Evolutionary conservation across 2,797 vertebrate genomes (phyloP).

Genomic region (Tarsius wallacei): DNA sequence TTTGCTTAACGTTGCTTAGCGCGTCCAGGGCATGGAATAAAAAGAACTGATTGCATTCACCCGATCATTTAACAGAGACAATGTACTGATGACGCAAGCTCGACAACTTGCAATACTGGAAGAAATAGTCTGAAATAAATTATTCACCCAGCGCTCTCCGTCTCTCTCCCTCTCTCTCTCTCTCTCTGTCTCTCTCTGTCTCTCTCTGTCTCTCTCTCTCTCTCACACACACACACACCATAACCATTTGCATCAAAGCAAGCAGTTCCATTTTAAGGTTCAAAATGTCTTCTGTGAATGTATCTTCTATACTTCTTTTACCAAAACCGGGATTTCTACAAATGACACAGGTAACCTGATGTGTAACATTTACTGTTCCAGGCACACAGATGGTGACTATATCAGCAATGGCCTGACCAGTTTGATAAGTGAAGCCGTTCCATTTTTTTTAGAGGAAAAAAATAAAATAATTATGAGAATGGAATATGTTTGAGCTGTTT

Average conservation of each 20-base stretch:
- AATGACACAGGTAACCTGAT: neutral
- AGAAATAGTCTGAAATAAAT: neutral
- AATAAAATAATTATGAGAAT: neutral
- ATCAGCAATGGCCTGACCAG: neutral
- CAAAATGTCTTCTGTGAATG: constrained; percentile 75
- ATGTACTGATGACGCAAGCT: neutral
- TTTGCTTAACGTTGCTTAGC: neutral
- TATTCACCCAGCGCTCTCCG: neutral
- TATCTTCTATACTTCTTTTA: constrained; percentile 16
- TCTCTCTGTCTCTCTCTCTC: neutral
- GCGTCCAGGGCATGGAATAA: neutral
- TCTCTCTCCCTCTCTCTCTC: neutral
- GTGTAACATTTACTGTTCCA: neutral
- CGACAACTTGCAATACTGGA: neutral
- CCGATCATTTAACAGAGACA: neutral
- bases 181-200: neutral
- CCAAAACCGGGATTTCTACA: constrained; percentile 48
- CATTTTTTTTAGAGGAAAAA: constrained; percentile 16
- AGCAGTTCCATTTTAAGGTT: constrained; percentile 73
- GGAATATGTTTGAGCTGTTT: constrained; percentile 19
- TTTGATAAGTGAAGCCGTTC: constrained; percentile 2
- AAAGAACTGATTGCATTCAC: neutral
- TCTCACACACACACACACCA: neutral
- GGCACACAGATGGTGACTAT: neutral
- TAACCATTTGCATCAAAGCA: constrained; percentile 59